Conservation (phyloP, 2,888 invertebrate species). For the Trichogramma evanescens region DNA sequence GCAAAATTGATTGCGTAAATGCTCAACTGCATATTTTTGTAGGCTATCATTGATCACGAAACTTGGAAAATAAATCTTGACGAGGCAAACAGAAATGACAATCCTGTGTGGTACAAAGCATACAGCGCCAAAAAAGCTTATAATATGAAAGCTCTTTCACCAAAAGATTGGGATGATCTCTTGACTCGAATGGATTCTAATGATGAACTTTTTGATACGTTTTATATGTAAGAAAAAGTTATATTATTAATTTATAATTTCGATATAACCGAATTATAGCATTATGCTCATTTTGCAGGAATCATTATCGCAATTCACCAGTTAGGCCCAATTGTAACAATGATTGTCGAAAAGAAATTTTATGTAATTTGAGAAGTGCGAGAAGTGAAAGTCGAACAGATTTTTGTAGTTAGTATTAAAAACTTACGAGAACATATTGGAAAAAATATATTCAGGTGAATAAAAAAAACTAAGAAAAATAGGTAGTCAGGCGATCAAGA, state of each 20-base stretch:
- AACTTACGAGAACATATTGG: too few relatives aligned
- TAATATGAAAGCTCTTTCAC: constrained; percentile 13
- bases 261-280: not conserved
- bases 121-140: constrained; percentile 13
- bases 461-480: too few relatives aligned
- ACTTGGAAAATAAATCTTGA: constrained; percentile 21
- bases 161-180: constrained; percentile 17
- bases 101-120: constrained; percentile 18
- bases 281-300: constrained; percentile 8
- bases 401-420: constrained; percentile 2
- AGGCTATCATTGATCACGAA: constrained; percentile 16
- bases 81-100: constrained; percentile 14
- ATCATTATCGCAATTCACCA: constrained; percentile 17
- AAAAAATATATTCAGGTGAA: too few relatives aligned
- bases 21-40: not conserved
- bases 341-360: not conserved
- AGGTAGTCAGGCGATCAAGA: too few relatives aligned
- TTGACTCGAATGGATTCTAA: constrained; percentile 6
- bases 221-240: constrained; percentile 11
- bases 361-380: constrained; percentile 12
- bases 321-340: constrained; percentile 11
- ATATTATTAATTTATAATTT: not conserved
- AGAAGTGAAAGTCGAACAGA: constrained; percentile 13
- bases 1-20: too few relatives aligned
- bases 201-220: constrained; percentile 9